These are phyloP conservation scores for Lycaena phlaeas DNA, from an alignment of 2,888 invertebrate species.

Conservation along the genomic window DNA sequence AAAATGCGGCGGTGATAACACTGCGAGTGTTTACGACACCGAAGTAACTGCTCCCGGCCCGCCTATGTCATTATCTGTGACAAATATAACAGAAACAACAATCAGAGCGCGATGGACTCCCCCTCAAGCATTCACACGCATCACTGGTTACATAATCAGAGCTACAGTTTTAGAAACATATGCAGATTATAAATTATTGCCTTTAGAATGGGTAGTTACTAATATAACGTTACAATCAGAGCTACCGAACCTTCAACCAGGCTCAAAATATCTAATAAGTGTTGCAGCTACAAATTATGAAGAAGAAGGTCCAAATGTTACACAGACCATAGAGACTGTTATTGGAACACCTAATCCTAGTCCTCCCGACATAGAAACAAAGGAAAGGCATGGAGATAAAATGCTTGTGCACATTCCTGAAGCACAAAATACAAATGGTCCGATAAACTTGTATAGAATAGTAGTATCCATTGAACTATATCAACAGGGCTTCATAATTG, in stretches of 20 bases:
- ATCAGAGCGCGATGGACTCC: constrained; percentile 73
- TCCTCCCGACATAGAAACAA: constrained; percentile 78
- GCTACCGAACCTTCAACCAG: constrained; percentile 79
- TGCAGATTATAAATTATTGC: constrained; percentile 59
- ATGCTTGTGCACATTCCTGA: constrained; percentile 79
- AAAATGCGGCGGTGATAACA: constrained; percentile 78
- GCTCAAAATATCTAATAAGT: constrained; percentile 82
- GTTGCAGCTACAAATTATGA: constrained; percentile 77
- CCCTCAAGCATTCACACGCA: constrained; percentile 66
- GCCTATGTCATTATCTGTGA: constrained; percentile 74
- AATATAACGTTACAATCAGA: constrained; percentile 73
- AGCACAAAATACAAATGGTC: constrained; percentile 83
- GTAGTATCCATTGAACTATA: constrained; percentile 79
- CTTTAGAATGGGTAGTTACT: constrained; percentile 73
- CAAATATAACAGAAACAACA: constrained; percentile 76
- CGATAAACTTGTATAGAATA: constrained; percentile 81
- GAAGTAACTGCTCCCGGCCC: constrained; percentile 78
- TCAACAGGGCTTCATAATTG: constrained; percentile 75
- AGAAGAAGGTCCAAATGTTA: constrained; percentile 73
- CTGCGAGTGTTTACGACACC: constrained; percentile 80
- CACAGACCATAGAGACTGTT: constrained; percentile 75
- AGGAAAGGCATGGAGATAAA: constrained; percentile 73
- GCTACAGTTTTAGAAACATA: constrained; percentile 72
- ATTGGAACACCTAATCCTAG: constrained; percentile 81
- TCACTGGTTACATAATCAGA: constrained; percentile 71